Conservation (phyloP, 2,113 vertebrate species). For the Rhinolophus ferrumequinum region DNA sequence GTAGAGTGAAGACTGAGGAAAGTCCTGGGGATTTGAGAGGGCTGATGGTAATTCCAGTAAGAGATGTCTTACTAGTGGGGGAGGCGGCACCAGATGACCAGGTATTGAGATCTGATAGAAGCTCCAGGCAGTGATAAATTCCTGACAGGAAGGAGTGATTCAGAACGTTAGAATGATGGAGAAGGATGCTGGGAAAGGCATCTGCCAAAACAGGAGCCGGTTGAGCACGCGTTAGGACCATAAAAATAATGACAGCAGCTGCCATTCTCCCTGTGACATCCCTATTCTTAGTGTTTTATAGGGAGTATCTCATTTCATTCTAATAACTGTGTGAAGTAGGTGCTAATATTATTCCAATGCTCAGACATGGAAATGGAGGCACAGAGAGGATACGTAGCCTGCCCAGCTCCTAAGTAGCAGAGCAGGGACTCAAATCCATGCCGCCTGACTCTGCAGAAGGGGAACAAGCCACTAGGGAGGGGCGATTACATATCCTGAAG, state of each 20-base stretch:
- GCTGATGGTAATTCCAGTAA: not conserved
- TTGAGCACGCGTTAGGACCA: not conserved
- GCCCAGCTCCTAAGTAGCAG: no score
- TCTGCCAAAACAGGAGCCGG: not conserved
- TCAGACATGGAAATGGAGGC: constrained; percentile 18
- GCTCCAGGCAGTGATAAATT: not conserved
- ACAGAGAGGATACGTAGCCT: not conserved
- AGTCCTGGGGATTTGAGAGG: not conserved
- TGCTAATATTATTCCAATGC: not conserved
- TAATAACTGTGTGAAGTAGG: not conserved
- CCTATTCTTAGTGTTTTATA: not conserved
- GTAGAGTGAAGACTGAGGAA: not conserved
- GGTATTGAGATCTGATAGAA: not conserved
- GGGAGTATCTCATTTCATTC: not conserved
- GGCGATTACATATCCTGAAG: not conserved
- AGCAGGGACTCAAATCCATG: not conserved
- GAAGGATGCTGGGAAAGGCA: not conserved
- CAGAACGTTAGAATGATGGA: not conserved
- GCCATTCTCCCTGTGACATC: not conserved
- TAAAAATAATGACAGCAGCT: not conserved
- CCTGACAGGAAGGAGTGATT: not conserved
- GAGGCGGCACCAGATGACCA: accelerated
- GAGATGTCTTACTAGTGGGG: not conserved
- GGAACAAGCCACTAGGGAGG: not conserved
- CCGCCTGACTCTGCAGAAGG: not conserved